phyloP scores from a whole-genome alignment of 2,113 vertebrate genomes.

The Anoplopoma fimbria region DNA sequence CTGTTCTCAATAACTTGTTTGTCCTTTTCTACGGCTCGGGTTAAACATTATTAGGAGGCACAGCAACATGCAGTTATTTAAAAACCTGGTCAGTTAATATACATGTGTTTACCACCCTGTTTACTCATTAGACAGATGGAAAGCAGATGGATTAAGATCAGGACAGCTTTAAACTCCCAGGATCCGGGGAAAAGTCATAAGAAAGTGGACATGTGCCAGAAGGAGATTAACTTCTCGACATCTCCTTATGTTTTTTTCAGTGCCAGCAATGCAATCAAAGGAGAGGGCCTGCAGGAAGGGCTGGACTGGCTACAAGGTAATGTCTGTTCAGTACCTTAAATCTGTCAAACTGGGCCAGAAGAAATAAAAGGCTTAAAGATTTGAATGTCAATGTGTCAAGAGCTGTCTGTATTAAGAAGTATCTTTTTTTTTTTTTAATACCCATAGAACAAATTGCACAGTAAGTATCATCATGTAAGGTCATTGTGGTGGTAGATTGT shows the following conservation, averaged over 20 bases:
- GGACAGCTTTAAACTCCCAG: slow-evolving; percentile 53
- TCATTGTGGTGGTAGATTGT: slow-evolving; percentile 31
- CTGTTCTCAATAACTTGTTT: neutral
- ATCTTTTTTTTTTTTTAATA: slow-evolving; percentile 80
- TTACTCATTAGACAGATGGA: slow-evolving; percentile 74
- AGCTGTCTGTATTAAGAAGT: slow-evolving; percentile 34
- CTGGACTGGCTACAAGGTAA: slow-evolving; percentile 99
- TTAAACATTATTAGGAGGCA: slow-evolving; percentile 44
- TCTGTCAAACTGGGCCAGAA: neutral
- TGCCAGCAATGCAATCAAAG: slow-evolving; percentile 95
- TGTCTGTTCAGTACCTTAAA: neutral
- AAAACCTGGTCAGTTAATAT: neutral
- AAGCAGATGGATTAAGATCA: slow-evolving; percentile 62
- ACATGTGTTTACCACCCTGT: slow-evolving; percentile 38
- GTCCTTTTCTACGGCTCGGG: neutral
- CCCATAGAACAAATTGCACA: slow-evolving; percentile 92
- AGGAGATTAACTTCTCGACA: slow-evolving; percentile 41
- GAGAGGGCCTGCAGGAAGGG: slow-evolving; percentile 96
- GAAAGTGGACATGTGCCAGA: slow-evolving; percentile 54
- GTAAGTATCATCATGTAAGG: slow-evolving; percentile 85
- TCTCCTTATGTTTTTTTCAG: slow-evolving; percentile 80
- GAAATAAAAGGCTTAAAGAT: neutral
- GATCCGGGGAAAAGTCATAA: slow-evolving; percentile 49
- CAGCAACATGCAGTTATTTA: neutral
- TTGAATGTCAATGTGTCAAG: neutral